Evolutionary conservation across 1,140 invertebrate genomes (phyloP).

Genomic region (Delia radicum): DNA sequence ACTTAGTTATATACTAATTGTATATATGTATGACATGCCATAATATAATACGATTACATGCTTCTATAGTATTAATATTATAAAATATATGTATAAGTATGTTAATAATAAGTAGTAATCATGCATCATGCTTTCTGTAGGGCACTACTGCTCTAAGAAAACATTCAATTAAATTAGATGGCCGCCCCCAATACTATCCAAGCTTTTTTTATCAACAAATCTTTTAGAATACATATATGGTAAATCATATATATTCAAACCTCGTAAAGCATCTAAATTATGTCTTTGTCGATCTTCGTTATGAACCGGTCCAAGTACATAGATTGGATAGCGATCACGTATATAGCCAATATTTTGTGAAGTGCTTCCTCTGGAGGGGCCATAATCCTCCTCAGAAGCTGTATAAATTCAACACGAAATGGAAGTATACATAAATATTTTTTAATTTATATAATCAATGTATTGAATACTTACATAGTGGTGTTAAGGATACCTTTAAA

Average conservation of each 20-base stretch:
- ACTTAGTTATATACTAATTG: neutral
- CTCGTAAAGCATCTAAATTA: slow-evolving; percentile 16
- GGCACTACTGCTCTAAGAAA: too few species aligned
- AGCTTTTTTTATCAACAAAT: slow-evolving; percentile 22
- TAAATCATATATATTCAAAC: slow-evolving; percentile 19
- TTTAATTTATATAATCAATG: neutral
- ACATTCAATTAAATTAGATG: slow-evolving; percentile 25
- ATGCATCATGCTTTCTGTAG: slow-evolving; percentile 3
- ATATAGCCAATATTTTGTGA: slow-evolving; percentile 16
- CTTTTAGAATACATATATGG: slow-evolving; percentile 18
- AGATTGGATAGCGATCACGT: slow-evolving; percentile 6
- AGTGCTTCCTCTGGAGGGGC: neutral
- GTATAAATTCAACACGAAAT: neutral
- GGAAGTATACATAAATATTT: neutral
- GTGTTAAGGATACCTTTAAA: neutral
- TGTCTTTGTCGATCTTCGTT: slow-evolving; percentile 14
- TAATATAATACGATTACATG: neutral
- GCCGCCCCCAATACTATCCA: slow-evolving; percentile 30
- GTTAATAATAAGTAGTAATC: neutral
- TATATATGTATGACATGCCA: neutral
- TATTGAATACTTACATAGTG: neutral
- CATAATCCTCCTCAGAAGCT: slow-evolving; percentile 23
- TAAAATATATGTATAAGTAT: neutral
- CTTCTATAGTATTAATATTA: neutral
- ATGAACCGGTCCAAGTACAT: slow-evolving; percentile 21